Evolutionary conservation across 2,797 vertebrate species (phyloP), one percentile per base, ranked within the genome.

Genomic region (Argya squamiceps): DNA sequence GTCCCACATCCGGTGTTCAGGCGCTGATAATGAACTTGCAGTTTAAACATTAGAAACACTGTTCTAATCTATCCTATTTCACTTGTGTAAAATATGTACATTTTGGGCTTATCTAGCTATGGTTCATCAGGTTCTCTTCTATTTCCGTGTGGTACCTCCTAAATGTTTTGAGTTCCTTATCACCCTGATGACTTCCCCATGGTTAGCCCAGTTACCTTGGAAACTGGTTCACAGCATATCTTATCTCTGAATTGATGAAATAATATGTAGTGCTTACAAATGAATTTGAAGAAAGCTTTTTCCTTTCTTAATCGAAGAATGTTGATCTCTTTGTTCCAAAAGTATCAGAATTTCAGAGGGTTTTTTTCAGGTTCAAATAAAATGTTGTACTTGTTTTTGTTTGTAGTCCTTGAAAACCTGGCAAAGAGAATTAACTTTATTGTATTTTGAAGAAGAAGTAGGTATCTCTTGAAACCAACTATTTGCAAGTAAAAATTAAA

Each of bases 151-250:
- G 37, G 64, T 80, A 63, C 64, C 53, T 91, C 53, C 64, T 65
- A 39, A 84, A 69, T 94, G 71, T 95, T 95, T 77, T 44, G 44
- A 80, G 73, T 92, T 95, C 56, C 80, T 94, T 96, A 89, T 78
- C 87, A 83, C 68, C 63, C 75, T 41, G 89, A 89, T 96, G 73
- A 37, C 65, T 96, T 95, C 53, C 37, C 73, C 32, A 9, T 78
- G 84, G 75, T 91, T 94, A 84, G 86, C 58, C 79, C 71, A 55
- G 93, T 96, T 97, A 64, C 95, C 96, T 75, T 95, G 95, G 95
- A 95, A 96, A 97, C 94, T 5, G 3, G 53, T 84, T 96, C 94
- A 85, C 70, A 3, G 2, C 86, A 62, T 68, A 65, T 92, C 84
- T 85, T 32, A 91, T 97, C 81, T 92, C 78, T 89, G 64, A 96